Evolutionary conservation across 2,797 vertebrate species (phyloP).

Genomic region (Molossus molossus): DNA sequence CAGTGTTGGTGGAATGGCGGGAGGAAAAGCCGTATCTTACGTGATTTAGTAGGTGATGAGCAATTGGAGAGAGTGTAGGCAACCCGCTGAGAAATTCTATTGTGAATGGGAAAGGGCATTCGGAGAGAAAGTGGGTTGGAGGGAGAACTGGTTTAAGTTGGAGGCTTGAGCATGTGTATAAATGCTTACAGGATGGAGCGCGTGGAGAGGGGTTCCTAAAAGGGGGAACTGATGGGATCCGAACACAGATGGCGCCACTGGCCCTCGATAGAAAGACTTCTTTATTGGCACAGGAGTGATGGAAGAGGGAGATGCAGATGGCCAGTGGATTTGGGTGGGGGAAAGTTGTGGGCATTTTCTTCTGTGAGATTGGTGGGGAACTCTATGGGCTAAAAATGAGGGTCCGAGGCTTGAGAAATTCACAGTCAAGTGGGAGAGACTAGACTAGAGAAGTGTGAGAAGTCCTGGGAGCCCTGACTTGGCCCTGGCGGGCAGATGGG

Average conservation of each 20-base stretch:
- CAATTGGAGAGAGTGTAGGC: neutral
- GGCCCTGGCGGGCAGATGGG: neutral
- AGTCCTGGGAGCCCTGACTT: neutral
- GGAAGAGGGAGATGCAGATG: rapidly evolving
- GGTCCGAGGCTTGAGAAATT: neutral
- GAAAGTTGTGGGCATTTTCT: neutral
- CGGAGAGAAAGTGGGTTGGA: neutral
- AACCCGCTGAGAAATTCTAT: neutral
- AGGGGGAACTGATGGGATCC: rapidly evolving
- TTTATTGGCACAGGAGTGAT: rapidly evolving
- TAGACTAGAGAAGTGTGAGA: neutral
- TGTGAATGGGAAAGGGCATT: too few relatives aligned
- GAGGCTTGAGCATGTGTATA: neutral
- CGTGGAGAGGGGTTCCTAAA: neutral
- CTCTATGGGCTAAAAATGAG: neutral
- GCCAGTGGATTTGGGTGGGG: neutral
- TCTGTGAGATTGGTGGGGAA: neutral
- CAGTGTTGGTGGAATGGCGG: neutral
- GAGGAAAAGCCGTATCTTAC: neutral
- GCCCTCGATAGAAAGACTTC: neutral
- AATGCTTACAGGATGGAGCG: neutral
- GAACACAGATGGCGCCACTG: neutral
- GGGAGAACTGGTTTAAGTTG: neutral
- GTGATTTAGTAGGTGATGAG: neutral
- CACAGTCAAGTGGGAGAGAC: neutral